Base-by-base conservation (phyloP, 2,797 vertebrate genomes). In the Argyrosomus regius region DNA sequence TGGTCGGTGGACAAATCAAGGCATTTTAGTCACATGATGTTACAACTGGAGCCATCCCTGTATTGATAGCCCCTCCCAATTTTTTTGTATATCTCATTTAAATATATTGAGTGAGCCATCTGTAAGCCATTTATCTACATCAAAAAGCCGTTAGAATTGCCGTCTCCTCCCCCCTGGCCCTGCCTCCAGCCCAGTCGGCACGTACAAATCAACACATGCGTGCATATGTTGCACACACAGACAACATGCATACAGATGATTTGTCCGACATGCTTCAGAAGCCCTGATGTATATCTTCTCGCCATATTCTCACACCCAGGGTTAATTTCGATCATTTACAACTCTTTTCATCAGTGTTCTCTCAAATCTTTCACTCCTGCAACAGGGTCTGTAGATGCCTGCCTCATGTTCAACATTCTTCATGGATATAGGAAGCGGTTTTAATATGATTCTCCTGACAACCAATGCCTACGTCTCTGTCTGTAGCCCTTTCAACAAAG, bases 121-220 rank as follows among this genome's bases (percentile, higher is more conserved):
- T 96, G 95, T 95, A 96, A 93, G 83, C 91, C 93, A 96, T 96
- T 95, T 93, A 94, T 95, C 94, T 94, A 88, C 93, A 96, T 95
- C 94, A 94, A 94, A 95, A 94, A 93, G 89, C 90, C 88, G 90
- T 95, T 95, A 94, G 84, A 90, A 88, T 86, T 62, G 73, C 61
- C 61, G 20, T 53, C 76, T 82, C 85, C 88, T 87, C 91, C 91
- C 89, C 35, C 63, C 72, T 75, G 77, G 81, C 78, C 81, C 80
- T 54, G 83, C 90, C 82, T 85, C 82, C 78, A 82, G 89, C 63
- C 75, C 81, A 49, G 81, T 48, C 62, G n/a, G 67, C 82, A 83
- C 80, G 75, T 54, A 86, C 86, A 88, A 75, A 91, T 88, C 84
- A 88, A 89, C 87, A 87, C 81, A 89, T 86, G 67, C 71, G n/a